Evolutionary conservation across 2,888 invertebrate species (phyloP).

Genomic region (Enchytraeus crypticus): DNA sequence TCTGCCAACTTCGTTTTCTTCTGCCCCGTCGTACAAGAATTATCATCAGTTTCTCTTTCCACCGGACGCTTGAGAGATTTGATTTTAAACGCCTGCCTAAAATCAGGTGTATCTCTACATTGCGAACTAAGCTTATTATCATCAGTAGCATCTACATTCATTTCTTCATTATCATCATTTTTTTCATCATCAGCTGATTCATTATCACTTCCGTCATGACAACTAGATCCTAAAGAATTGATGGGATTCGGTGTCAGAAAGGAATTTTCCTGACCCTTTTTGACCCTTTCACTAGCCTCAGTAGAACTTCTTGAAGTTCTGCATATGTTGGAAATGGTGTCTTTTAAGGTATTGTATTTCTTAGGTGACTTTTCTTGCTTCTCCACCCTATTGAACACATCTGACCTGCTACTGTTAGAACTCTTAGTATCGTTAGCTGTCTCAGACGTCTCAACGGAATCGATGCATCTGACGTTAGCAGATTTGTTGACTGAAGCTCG

Average conservation of each 20-base stretch:
- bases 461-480: too few relatives aligned
- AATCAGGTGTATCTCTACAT: background rate
- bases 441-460: too few relatives aligned
- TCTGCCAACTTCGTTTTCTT: background rate
- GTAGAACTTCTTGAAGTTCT: background rate
- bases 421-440: too few relatives aligned
- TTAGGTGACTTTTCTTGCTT: too few relatives aligned
- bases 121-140: background rate
- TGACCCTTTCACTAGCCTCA: background rate
- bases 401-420: too few relatives aligned
- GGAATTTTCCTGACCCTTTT: background rate
- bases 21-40: background rate
- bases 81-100: background rate
- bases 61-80: too few relatives aligned
- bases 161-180: background rate
- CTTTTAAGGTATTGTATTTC: too few relatives aligned
- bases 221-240: background rate
- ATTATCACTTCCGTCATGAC: background rate
- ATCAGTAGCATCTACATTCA: background rate
- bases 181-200: background rate
- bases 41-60: too few relatives aligned
- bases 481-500: too few relatives aligned
- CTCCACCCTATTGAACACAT: too few relatives aligned
- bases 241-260: background rate
- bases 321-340: too few relatives aligned